A percentile compares a stretch with the other conserved stretches of the same genome.
Evolutionary conservation across 2,797 vertebrate genomes (phyloP).

Genomic region (Thaleichthys pacificus): DNA sequence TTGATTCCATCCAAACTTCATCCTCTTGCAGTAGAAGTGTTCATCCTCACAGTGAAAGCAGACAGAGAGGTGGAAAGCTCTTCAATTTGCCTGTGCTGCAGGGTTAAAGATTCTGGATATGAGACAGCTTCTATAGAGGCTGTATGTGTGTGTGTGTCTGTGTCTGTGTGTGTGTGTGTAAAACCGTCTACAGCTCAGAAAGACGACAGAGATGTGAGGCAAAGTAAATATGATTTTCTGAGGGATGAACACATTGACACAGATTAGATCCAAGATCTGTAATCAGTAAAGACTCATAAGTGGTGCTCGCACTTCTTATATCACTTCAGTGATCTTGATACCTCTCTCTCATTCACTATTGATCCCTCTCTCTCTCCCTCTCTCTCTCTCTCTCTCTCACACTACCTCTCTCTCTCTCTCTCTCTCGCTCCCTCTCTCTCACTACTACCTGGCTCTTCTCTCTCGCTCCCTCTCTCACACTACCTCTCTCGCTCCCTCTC

Average conservation of each 20-base stretch:
- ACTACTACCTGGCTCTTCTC: too few species aligned
- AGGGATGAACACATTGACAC: background rate
- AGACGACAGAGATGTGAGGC: constrained; percentile 25
- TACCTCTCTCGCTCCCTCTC: too few species aligned
- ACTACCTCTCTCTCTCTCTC: too few species aligned
- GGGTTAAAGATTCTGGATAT: constrained; percentile 56
- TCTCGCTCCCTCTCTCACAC: too few species aligned
- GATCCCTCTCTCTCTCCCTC: too few species aligned
- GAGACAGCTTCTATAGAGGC: background rate
- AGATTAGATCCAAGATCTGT: constrained; percentile 24
- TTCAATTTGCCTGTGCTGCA: constrained; percentile 74
- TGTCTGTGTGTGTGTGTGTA: background rate
- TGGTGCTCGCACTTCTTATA: background rate
- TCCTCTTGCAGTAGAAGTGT: background rate
- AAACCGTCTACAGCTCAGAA: constrained; percentile 14
- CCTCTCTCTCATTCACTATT: too few species aligned
- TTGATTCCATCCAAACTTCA: background rate
- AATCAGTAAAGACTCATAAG: constrained; percentile 34
- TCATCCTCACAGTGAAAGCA: constrained; percentile 70
- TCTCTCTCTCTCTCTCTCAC: too few species aligned
- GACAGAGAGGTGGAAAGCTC: constrained; percentile 78
- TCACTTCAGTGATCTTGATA: too few species aligned
- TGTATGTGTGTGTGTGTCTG: background rate
- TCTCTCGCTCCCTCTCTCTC: too few species aligned
- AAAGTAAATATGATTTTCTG: constrained; percentile 28